Evolutionary conservation across 2,797 vertebrate genomes (phyloP), one percentile per base, ranked within the genome.

Genomic region (Malacoraja senta): DNA sequence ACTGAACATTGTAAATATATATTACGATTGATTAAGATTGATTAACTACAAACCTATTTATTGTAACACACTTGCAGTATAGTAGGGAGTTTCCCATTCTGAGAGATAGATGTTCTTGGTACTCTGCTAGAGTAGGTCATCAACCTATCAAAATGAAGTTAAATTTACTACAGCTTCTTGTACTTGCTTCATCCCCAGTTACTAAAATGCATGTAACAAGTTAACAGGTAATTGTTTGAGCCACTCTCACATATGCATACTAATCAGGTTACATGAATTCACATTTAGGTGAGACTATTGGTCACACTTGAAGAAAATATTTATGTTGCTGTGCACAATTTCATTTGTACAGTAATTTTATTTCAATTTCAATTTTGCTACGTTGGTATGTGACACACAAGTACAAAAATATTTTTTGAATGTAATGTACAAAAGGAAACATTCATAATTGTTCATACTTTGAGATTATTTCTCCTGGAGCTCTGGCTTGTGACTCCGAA

Each of bases 381-480:
- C 35, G 68, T 44, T 74, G 35, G 32, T 17, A 68, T 35, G 68
- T 35, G 61, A 88, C 10, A 13, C 10, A 83, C 8, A 58, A 26
- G 13, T 58, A 19, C 63, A 68, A 35, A 2, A 68, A 32, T 24
- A 35, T 17, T 10, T 53, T 74, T 44, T n/a, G 65, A 3, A 9
- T 2, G 8, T n/a, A 1, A 10, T 72, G 44, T 53, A 44, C 32
- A 21, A 74, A 91, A 12, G 38, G 26, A 13, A 38, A 32, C 19
- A 91, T 72, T 84, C 9, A 38, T 91, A 32, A 72, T 19, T 72
- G 44, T 91, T 72, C 90, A 6, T 29, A 76, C 35, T 92, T 92
- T 92, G 38, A 76, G 8, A 76, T 92, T 74, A 74, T 44, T 92
- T 92, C 72, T 76, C 21, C 68, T n/a, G 68, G 72, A n/a, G 38